Evolutionary conservation across 1,140 invertebrate genomes (phyloP), one percentile per base, ranked within the genome.

Genomic region (Drosophila elegans): DNA sequence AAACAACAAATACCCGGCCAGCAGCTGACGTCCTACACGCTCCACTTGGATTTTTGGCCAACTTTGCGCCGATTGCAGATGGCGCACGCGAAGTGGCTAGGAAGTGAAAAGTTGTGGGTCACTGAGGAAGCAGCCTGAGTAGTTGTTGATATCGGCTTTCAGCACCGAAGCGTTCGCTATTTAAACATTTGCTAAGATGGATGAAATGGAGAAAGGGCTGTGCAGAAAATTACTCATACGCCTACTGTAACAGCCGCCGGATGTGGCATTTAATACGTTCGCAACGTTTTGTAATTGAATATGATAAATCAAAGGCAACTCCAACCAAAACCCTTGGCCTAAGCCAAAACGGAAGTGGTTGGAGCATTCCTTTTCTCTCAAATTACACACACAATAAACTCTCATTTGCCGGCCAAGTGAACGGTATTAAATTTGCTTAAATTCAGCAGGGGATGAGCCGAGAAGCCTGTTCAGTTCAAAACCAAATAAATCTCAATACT

Each of bases 401-500:
- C 45, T 56, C 73, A 63, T 75, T 83, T 81, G 53, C 41, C 61
- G 73, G 67, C 59, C 64, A 74, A 68, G 62, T 75, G 64, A 82
- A 82, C 64, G 80, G 78, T 88, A 82, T 86, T 76, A 68, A 62
- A 71, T 82, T 86, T 75, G 66, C 60, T 57, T 76, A 45, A 60
- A 56, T 13, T 42, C n/a, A 39, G 16, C 1, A 42, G 48, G 32
- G 36, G 21, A 41, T 51, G 21, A 44, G 55, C 34, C 27, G 25
- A 27, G 51, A 67, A 36, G 51, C 29, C 25, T 42, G 34, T 39
- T 66, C 79, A 53, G 69, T 80, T 89, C 84, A 72, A 89, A 84
- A 84, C 64, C 80, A 88, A 88, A 88, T 88, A 88, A 89, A 88
- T 89, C 84, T 89, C 80, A 88, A 88, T 88, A 80, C 59, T 83